Percentiles rank a stretch among this genome's conserved stretches.
These are phyloP conservation scores for Scomber japonicus DNA, from an alignment of 2,113 vertebrate species.

Conservation along the genomic window DNA sequence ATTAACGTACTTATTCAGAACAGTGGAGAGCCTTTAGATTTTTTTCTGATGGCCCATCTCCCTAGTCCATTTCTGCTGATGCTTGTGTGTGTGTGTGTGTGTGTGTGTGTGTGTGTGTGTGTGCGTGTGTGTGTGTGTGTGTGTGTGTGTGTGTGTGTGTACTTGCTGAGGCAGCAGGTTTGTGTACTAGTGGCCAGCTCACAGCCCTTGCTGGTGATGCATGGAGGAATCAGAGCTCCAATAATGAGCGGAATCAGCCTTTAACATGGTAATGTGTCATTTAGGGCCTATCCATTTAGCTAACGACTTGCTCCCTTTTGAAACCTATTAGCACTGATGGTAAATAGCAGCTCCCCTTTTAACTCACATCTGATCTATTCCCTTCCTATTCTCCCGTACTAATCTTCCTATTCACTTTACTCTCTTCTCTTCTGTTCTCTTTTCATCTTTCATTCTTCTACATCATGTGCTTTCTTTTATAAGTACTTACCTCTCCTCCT, in stretches of 20 bases:
- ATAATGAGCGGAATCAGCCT: slow-evolving; percentile 80
- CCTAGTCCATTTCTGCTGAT: slow-evolving; percentile 3
- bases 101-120: neutral
- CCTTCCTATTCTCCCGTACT: slow-evolving; percentile 4
- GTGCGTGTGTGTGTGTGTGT: slow-evolving; percentile 17
- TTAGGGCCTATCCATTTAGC: slow-evolving; percentile 80
- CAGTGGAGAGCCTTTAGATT: slow-evolving; percentile 4
- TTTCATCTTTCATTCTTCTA: neutral
- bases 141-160: slow-evolving; percentile 2
- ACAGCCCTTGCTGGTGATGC: slow-evolving; percentile 70
- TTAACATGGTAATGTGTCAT: slow-evolving; percentile 83
- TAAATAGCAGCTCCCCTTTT: slow-evolving; percentile 74
- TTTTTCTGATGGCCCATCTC: slow-evolving; percentile 22
- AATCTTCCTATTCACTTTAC: neutral
- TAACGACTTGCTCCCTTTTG: slow-evolving; percentile 81
- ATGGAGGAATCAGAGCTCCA: slow-evolving; percentile 74
- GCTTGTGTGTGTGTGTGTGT: slow-evolving; percentile 13
- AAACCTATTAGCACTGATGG: slow-evolving; percentile 81
- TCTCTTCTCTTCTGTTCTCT: neutral
- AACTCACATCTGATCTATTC: slow-evolving; percentile 54
- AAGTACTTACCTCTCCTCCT: neutral
- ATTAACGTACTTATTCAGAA: slow-evolving; percentile 34
- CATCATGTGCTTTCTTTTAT: neutral
- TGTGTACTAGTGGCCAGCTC: slow-evolving; percentile 52
- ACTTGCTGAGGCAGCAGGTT: slow-evolving; percentile 74